Conservation (phyloP, 2,888 invertebrate species). For the Tortricodes alternella region DNA sequence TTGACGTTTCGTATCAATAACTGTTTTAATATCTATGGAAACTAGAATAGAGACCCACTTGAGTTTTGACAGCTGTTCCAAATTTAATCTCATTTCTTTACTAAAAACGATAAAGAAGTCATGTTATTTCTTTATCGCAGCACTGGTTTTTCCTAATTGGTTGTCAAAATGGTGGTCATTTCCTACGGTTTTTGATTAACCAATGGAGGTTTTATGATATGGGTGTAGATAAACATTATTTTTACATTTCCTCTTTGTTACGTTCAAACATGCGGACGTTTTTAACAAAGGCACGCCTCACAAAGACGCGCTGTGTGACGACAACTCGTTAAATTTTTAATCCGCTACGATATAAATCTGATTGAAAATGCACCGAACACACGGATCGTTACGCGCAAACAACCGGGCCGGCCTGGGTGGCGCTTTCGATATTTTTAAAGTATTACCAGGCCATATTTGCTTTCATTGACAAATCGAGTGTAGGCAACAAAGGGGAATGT, state of each 20-base stretch:
- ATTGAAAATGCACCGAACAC: constrained; percentile 61
- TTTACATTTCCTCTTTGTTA: constrained; percentile 42
- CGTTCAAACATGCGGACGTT: constrained; percentile 32
- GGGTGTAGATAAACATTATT: constrained; percentile 38
- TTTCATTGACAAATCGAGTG: constrained; percentile 3
- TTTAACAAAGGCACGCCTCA: constrained; percentile 53
- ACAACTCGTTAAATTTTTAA: constrained; percentile 71
- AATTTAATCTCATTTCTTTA: no score
- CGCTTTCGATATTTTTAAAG: constrained; percentile 35
- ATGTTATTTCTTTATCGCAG: no score
- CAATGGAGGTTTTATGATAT: no score
- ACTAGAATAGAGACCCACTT: no score
- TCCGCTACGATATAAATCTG: constrained; percentile 66
- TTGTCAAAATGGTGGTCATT: no score
- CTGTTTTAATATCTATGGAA: no score
- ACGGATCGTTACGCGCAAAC: constrained; percentile 56
- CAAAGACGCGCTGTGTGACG: constrained; percentile 55
- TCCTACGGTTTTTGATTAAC: no score
- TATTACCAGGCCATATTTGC: constrained; percentile 7
- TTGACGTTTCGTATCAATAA: no score
- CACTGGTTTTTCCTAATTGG: no score
- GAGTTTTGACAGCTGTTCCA: no score
- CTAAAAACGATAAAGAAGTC: no score
- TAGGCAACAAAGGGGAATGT: background rate
- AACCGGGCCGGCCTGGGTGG: constrained; percentile 42